Evolutionary conservation across 2,888 invertebrate species (phyloP).

Genomic region (Aspidapion aeneum): DNA sequence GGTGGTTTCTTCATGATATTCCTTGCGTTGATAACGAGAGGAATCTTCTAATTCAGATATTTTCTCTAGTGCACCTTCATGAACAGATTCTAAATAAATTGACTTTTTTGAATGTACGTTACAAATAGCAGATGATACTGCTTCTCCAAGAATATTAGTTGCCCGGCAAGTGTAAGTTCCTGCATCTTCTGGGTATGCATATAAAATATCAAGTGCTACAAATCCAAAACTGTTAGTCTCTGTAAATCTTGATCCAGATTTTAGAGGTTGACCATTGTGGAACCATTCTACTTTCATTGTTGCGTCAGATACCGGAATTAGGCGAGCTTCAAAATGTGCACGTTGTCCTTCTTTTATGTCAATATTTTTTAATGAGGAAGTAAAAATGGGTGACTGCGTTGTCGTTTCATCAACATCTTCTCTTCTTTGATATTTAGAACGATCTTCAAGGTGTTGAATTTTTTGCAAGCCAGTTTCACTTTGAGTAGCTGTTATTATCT

Average conservation of each 20-base stretch:
- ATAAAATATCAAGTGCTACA: slow-evolving; percentile 93
- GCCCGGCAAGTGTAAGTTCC: slow-evolving; percentile 95
- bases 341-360: slow-evolving; percentile 93
- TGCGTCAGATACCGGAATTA: slow-evolving; percentile 91
- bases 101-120: slow-evolving; percentile 78
- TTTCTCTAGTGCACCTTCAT: slow-evolving; percentile 79
- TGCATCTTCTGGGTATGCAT: slow-evolving; percentile 93
- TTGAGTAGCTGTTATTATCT: slow-evolving; percentile 80
- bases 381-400: slow-evolving; percentile 90
- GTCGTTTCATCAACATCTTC: slow-evolving; percentile 79
- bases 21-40: slow-evolving; percentile 69
- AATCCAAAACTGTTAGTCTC: slow-evolving; percentile 97
- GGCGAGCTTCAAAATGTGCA: slow-evolving; percentile 90
- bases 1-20: slow-evolving; percentile 71
- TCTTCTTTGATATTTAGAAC: slow-evolving; percentile 69
- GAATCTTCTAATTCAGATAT: slow-evolving; percentile 80
- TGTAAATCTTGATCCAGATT: slow-evolving; percentile 92
- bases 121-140: slow-evolving; percentile 86
- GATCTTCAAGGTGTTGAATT: slow-evolving; percentile 86
- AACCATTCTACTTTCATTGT: slow-evolving; percentile 96
- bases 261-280: slow-evolving; percentile 85
- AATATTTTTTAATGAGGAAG: slow-evolving; percentile 85
- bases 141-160: slow-evolving; percentile 87
- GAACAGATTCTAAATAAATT: slow-evolving; percentile 83
- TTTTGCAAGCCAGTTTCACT: slow-evolving; percentile 86